Conservation (phyloP, 2,888 invertebrate genomes). For the Trichogramma evanescens region DNA sequence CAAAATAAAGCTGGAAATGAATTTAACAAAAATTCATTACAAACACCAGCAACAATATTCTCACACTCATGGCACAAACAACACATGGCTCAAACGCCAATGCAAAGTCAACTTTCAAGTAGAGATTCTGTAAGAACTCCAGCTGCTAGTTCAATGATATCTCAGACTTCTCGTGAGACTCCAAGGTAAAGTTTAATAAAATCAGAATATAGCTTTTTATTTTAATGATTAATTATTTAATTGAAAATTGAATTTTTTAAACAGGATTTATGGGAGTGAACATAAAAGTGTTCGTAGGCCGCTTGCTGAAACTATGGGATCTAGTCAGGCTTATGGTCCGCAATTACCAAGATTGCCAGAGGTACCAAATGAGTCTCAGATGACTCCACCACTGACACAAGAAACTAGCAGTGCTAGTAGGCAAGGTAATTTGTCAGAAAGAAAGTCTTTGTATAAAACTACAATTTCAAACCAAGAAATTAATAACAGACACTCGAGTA, state of each 20-base stretch:
- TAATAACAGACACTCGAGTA: constrained; percentile 10
- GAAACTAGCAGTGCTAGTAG: constrained; percentile 1
- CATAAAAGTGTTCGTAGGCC: constrained; percentile 32
- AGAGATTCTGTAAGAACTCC: constrained; percentile 27
- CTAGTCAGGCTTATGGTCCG: constrained; percentile 15
- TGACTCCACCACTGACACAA: constrained; percentile 5
- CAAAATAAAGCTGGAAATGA: constrained; percentile 28
- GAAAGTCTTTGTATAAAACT: constrained; percentile 4
- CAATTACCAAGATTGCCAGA: constrained; percentile 25
- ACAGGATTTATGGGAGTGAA: constrained; percentile 28
- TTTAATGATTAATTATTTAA: constrained; percentile 2
- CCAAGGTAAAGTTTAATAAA: constrained; percentile 25
- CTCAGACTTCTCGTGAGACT: constrained; percentile 25
- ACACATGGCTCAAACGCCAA: constrained; percentile 31
- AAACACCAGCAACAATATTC: constrained; percentile 36
- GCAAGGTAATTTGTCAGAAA: constrained; percentile 5
- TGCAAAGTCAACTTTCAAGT: constrained; percentile 23
- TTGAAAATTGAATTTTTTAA: constrained; percentile 6
- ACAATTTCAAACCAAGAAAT: constrained; percentile 2
- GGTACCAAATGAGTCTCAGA: constrained; percentile 13
- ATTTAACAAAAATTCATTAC: constrained; percentile 23
- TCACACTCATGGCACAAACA: constrained; percentile 30
- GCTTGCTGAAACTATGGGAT: constrained; percentile 30
- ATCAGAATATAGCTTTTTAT: constrained; percentile 3
- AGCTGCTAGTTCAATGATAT: constrained; percentile 23